Percentiles rank a stretch among this genome's conserved stretches.
Conservation (phyloP, 2,797 vertebrate genomes). For the Zalophus californianus region DNA sequence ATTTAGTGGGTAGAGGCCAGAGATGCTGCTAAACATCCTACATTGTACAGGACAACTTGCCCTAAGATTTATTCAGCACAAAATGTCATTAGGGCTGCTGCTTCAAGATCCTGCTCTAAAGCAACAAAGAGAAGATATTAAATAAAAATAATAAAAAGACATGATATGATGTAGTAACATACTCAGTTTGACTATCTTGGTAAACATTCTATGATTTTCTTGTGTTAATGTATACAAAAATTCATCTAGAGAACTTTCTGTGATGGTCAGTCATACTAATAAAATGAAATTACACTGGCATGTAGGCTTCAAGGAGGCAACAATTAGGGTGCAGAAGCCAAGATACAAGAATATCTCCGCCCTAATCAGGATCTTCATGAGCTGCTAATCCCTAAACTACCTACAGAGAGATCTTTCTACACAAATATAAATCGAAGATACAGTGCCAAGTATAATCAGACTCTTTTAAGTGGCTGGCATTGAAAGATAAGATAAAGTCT, state of each 20-base stretch:
- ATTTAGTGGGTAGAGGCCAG: background rate
- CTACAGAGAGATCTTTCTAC: background rate
- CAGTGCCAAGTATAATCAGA: background rate
- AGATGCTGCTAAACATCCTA: background rate
- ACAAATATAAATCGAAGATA: background rate
- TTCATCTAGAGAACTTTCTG: constrained; percentile 36
- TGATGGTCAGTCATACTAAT: background rate
- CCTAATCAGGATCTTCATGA: background rate
- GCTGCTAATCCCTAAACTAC: background rate
- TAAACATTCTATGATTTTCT: constrained; percentile 3
- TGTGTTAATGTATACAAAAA: background rate
- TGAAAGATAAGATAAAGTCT: constrained; percentile 31
- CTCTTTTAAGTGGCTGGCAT: background rate
- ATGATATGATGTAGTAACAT: background rate
- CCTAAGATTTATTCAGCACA: background rate
- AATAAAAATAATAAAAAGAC: constrained; percentile 50
- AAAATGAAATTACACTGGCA: constrained; percentile 17
- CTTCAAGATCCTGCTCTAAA: background rate
- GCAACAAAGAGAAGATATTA: constrained; percentile 9
- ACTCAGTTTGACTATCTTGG: background rate
- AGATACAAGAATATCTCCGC: background rate
- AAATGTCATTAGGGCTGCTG: background rate
- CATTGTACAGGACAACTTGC: background rate
- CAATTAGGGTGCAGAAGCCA: background rate
- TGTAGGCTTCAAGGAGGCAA: background rate